Evolutionary conservation across 1,140 invertebrate species (phyloP).

Genomic region (Camponotus vicinus): DNA sequence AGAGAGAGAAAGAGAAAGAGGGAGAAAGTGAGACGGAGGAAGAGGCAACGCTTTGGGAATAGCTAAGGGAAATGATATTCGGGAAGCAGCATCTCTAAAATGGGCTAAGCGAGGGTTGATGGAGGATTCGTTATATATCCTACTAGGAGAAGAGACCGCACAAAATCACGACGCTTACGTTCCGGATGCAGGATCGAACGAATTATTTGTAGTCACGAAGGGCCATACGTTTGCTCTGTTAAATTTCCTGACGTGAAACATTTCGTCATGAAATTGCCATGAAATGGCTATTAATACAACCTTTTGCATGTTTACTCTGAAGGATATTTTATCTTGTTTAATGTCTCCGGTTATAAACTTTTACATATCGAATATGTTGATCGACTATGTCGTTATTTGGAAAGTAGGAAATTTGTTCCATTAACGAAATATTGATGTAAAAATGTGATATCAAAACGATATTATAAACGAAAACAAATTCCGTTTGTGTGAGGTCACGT

Average conservation of each 20-base stretch:
- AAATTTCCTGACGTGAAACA: constrained; percentile 6
- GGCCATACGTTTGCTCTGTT: constrained; percentile 7
- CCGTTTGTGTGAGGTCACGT: neutral
- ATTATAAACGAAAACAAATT: constrained; percentile 19
- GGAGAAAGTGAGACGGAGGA: neutral
- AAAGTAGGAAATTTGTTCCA: neutral
- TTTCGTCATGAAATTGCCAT: constrained; percentile 4
- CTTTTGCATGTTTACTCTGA: neutral
- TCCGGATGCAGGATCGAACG: constrained; percentile 12
- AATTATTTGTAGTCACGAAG: constrained; percentile 55
- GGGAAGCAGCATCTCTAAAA: neutral
- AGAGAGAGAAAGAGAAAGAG: neutral
- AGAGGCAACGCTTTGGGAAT: neutral
- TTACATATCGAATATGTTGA: neutral
- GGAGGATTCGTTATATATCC: neutral
- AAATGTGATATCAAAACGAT: neutral
- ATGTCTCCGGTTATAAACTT: neutral
- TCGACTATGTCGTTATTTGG: neutral
- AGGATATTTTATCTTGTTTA: neutral
- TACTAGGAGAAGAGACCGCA: neutral
- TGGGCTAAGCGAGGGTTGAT: neutral
- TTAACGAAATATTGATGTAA: neutral
- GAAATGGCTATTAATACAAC: neutral
- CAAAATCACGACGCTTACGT: constrained; percentile 34
- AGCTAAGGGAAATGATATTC: constrained; percentile 26